These are phyloP conservation scores for Calephelis nemesis DNA, from an alignment of 1,140 invertebrate species.

Conservation along the genomic window DNA sequence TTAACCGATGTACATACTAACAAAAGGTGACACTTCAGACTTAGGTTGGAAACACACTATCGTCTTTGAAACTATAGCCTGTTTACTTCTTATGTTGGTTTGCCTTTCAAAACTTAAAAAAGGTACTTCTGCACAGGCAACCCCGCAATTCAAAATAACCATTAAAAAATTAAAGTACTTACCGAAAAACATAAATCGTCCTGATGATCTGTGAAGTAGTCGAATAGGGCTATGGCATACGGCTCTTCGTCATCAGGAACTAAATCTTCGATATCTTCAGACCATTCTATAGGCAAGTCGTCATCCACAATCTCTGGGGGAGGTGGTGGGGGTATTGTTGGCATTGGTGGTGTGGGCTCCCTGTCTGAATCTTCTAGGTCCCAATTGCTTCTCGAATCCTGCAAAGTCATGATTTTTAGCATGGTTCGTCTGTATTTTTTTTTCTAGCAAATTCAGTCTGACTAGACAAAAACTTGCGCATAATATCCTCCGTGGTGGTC, in stretches of 20 bases:
- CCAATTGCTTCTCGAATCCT: constrained; percentile 57
- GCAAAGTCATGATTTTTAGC: constrained; percentile 1
- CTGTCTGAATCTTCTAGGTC: constrained; percentile 56
- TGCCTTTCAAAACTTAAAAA: too few relatives aligned
- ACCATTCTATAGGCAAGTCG: constrained; percentile 57
- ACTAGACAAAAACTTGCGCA: too few relatives aligned
- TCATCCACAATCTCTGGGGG: constrained; percentile 80
- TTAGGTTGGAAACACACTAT: too few relatives aligned
- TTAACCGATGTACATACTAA: too few relatives aligned
- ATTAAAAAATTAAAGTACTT: constrained; percentile 40
- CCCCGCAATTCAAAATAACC: too few relatives aligned
- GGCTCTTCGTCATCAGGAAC: constrained; percentile 58
- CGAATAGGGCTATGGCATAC: constrained; percentile 87
- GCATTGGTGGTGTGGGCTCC: constrained; percentile 86
- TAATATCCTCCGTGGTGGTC: too few relatives aligned
- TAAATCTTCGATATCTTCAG: constrained; percentile 39
- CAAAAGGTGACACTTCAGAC: too few relatives aligned
- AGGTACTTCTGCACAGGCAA: too few relatives aligned
- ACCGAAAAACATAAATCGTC: constrained; percentile 88
- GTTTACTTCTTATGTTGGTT: too few relatives aligned
- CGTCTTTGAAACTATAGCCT: too few relatives aligned
- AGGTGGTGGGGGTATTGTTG: constrained; percentile 85
- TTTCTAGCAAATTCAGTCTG: too few relatives aligned
- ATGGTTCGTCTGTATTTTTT: neutral
- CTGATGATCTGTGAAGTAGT: constrained; percentile 84